Percentiles rank a stretch among this genome's conserved stretches.
Evolutionary conservation across 2,888 invertebrate genomes (phyloP).

Genomic region (Herminia tarsipennalis): DNA sequence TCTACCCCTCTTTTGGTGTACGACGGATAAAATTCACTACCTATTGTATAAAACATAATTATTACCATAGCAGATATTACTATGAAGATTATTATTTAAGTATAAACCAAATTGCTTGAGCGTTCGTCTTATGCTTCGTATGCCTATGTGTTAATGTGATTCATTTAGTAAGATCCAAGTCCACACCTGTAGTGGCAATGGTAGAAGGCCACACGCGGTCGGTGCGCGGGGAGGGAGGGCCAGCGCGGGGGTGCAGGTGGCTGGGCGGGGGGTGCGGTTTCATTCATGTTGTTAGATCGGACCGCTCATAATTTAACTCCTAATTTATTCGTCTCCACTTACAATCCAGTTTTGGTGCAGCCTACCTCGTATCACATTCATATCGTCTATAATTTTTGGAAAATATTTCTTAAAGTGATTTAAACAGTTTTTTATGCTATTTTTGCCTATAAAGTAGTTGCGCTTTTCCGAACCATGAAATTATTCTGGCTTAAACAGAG

Average conservation of each 20-base stretch:
- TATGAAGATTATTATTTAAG: too few species aligned
- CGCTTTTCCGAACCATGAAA: too few species aligned
- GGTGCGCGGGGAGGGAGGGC: slow-evolving; percentile 47
- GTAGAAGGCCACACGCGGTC: slow-evolving; percentile 80
- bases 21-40: too few species aligned
- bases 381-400: slow-evolving; percentile 53
- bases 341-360: slow-evolving; percentile 70
- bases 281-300: slow-evolving; percentile 85
- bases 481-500: too few species aligned
- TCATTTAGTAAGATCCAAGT: slow-evolving; percentile 41
- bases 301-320: slow-evolving; percentile 84
- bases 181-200: slow-evolving; percentile 66
- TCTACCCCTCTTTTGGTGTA: too few species aligned
- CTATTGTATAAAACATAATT: too few species aligned
- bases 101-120: too few species aligned
- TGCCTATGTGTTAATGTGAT: not conserved
- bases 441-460: too few species aligned
- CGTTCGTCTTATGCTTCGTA: too few species aligned
- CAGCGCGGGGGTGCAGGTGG: slow-evolving; percentile 44
- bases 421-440: too few species aligned
- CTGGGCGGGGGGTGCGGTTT: slow-evolving; percentile 65
- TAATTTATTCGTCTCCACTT: slow-evolving; percentile 80
- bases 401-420: not conserved
- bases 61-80: too few species aligned
- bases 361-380: slow-evolving; percentile 65